phyloP scores from a whole-genome alignment of 2,888 invertebrate species.

The Brachypalpus laphriformis region DNA sequence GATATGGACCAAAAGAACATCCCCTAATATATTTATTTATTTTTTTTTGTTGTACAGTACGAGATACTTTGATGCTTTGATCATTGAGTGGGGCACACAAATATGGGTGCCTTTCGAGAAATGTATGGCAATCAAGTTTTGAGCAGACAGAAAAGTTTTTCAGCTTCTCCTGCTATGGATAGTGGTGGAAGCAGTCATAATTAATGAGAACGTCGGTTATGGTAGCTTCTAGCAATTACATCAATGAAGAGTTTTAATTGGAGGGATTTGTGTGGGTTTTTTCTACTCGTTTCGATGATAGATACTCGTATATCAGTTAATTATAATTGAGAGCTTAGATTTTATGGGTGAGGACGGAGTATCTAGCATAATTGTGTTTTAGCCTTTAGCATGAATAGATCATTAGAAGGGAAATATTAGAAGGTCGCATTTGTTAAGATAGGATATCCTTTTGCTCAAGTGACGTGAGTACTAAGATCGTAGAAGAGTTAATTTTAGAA shows the following conservation, averaged over 20 bases:
- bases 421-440: too few relatives aligned
- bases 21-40: not conserved
- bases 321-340: slow-evolving; percentile 43
- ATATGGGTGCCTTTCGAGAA: not conserved
- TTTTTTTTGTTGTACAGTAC: slow-evolving; percentile 3
- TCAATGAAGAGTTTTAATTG: slow-evolving; percentile 49
- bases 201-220: slow-evolving; percentile 43
- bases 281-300: not conserved
- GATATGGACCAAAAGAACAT: not conserved
- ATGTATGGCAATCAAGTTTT: slow-evolving; percentile 36
- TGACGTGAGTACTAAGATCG: too few relatives aligned
- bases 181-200: slow-evolving; percentile 24
- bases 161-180: not conserved
- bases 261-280: slow-evolving; percentile 5
- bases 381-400: not conserved
- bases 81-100: not conserved
- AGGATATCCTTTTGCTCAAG: too few relatives aligned
- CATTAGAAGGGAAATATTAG: not conserved
- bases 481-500: too few relatives aligned
- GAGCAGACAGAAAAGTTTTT: slow-evolving; percentile 19
- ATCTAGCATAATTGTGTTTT: slow-evolving; percentile 4
- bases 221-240: slow-evolving; percentile 45
- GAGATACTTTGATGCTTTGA: not conserved
- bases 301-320: slow-evolving; percentile 40
- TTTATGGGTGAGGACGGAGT: not conserved